These are phyloP conservation scores for Heliocidaris erythrogramma DNA, from an alignment of 35 echinoderm and acorn worm genomes.

Conservation along the genomic window DNA sequence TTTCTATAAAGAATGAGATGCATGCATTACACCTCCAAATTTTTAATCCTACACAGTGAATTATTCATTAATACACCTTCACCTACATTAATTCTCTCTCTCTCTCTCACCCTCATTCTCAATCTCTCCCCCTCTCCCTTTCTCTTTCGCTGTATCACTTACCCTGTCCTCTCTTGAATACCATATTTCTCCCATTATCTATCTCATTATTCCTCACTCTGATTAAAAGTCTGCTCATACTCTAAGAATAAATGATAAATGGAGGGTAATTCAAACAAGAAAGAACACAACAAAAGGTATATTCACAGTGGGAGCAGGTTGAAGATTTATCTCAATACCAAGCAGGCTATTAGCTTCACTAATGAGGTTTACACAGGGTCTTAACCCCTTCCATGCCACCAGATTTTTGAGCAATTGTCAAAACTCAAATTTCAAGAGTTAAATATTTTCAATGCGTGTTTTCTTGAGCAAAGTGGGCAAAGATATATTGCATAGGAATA, in stretches of 20 bases:
- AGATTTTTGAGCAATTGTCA: no score
- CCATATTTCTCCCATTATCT: background rate
- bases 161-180: background rate
- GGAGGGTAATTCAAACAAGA: background rate
- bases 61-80: no score
- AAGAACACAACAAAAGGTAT: background rate
- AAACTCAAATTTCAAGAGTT: no score
- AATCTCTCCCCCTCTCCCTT: background rate
- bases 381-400: no score
- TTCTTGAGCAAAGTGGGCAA: no score
- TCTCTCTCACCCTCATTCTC: background rate
- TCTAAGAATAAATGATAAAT: background rate
- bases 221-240: background rate
- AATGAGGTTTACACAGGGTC: constrained; percentile 4
- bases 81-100: background rate
- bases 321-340: background rate
- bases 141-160: background rate
- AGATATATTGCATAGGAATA: no score
- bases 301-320: background rate
- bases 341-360: background rate
- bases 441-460: no score
- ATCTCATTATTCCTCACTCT: background rate
- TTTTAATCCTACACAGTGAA: no score
- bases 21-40: no score
- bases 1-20: no score